Conservation (phyloP, 2,888 invertebrate genomes). For the Lasius platythorax region DNA sequence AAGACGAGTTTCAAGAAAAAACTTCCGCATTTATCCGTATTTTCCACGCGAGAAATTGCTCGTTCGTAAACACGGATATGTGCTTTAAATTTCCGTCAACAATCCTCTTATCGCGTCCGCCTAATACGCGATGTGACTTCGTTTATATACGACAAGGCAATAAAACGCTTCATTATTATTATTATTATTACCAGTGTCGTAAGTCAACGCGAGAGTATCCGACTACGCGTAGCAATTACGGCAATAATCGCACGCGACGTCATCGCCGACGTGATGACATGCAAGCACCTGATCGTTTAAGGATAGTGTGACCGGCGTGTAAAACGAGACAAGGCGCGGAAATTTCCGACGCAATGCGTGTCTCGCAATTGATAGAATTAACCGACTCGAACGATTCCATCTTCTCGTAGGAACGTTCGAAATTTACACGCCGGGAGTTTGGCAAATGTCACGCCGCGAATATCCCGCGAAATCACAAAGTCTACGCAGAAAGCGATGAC, state of each 20-base stretch:
- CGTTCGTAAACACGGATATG: background rate
- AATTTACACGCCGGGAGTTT: background rate
- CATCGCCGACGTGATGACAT: conserved; percentile 62
- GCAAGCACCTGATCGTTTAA: conserved; percentile 64
- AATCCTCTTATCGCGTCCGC: conserved; percentile 43
- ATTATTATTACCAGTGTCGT: conserved; percentile 61
- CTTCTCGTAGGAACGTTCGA: background rate
- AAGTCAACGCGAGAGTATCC: conserved; percentile 61
- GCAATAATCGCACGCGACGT: conserved; percentile 68
- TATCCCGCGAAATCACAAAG: conserved; percentile 19
- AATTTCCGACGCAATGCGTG: conserved; percentile 64
- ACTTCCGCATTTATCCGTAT: background rate
- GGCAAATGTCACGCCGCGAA: background rate
- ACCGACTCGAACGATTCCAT: conserved; percentile 15
- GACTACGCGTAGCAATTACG: conserved; percentile 57
- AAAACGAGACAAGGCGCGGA: conserved; percentile 55
- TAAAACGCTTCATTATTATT: conserved; percentile 68
- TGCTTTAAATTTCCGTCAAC: conserved; percentile 40
- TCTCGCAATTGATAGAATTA: conserved; percentile 43
- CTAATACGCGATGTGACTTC: conserved; percentile 15
- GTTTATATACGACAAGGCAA: conserved; percentile 59
- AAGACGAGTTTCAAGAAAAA: background rate
- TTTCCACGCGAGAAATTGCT: background rate
- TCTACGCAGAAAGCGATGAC: conserved; percentile 37
- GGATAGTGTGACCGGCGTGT: conserved; percentile 60